Evolutionary conservation across 2,113 vertebrate species (phyloP).

Genomic region (Malurus cyaneus): DNA sequence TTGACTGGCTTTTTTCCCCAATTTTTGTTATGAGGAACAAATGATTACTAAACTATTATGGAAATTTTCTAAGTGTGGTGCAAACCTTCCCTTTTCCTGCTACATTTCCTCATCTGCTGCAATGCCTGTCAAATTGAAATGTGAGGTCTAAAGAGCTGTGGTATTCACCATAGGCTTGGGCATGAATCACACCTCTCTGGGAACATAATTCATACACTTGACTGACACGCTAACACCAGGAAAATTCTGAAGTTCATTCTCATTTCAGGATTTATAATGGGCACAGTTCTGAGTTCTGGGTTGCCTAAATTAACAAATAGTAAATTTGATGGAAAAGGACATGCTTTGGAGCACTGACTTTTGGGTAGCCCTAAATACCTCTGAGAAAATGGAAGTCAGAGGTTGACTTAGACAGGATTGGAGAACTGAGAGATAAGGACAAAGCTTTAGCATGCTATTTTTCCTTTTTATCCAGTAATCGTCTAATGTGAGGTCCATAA

Average conservation of each 20-base stretch:
- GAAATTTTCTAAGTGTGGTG: neutral
- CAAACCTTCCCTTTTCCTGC: neutral
- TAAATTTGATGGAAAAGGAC: neutral
- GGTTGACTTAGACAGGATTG: neutral
- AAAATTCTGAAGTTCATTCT: neutral
- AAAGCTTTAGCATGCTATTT: neutral
- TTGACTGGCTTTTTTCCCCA: neutral
- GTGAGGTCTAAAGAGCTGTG: neutral
- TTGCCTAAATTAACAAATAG: neutral
- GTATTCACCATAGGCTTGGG: neutral
- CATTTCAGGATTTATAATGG: neutral
- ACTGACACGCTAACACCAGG: neutral
- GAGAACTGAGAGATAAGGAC: neutral
- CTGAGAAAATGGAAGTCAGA: neutral
- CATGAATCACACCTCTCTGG: neutral
- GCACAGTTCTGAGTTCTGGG: neutral
- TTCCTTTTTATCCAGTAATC: neutral
- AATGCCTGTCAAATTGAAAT: neutral
- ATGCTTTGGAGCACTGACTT: neutral
- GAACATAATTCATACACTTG: neutral
- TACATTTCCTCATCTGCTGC: neutral
- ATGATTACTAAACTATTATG: neutral
- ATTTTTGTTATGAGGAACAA: neutral
- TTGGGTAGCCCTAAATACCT: neutral
- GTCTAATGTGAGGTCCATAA: neutral